These are phyloP conservation scores for Augochlorella aurata DNA, from an alignment of 2,888 invertebrate species.

Conservation along the genomic window DNA sequence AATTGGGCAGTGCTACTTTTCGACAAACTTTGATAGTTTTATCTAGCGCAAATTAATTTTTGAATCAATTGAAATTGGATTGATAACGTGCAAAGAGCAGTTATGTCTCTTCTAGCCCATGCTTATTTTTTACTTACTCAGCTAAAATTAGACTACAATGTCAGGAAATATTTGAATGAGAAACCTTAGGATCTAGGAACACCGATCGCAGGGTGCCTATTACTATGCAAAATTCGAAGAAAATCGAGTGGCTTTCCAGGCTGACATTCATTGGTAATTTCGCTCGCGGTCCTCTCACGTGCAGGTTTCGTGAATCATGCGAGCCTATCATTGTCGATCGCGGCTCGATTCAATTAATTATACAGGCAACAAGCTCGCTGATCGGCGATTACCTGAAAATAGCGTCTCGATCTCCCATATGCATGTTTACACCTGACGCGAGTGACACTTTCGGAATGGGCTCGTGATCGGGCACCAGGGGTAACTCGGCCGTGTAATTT, in stretches of 20 bases:
- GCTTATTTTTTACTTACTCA: no score
- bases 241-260: background rate
- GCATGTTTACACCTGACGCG: background rate
- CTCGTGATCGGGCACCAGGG: background rate
- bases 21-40: no score
- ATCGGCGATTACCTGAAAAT: constrained; percentile 16
- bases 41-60: no score
- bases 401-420: background rate
- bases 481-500: constrained; percentile 18
- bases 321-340: constrained; percentile 14
- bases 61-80: no score
- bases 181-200: no score
- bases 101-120: no score
- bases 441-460: background rate
- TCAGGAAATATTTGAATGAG: no score
- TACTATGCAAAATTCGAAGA: background rate
- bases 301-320: constrained; percentile 17
- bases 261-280: background rate
- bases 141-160: no score
- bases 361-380: constrained; percentile 7
- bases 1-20: no score
- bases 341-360: constrained; percentile 10
- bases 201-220: background rate
- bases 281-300: background rate
- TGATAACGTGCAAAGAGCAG: no score